These are phyloP conservation scores for Antechinus flavipes DNA, from an alignment of 2,113 vertebrate genomes.

Conservation along the genomic window DNA sequence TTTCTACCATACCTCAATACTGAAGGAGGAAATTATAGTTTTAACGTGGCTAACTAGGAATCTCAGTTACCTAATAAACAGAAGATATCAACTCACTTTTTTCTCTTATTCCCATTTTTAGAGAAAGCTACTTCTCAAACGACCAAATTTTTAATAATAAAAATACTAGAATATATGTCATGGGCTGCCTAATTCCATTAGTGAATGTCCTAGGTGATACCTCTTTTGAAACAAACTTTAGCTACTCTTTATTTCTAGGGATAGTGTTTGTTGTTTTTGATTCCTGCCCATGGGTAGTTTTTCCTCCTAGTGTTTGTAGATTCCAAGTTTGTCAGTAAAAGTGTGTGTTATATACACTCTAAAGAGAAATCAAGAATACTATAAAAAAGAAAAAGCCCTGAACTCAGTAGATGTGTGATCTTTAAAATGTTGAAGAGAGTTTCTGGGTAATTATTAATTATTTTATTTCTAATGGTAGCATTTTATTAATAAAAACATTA, in stretches of 20 bases:
- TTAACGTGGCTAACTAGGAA: neutral
- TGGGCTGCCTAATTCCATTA: neutral
- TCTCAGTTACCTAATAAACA: neutral
- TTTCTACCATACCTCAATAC: neutral
- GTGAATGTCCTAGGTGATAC: neutral
- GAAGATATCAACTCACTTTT: neutral
- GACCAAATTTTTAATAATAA: neutral
- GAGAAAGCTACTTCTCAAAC: neutral
- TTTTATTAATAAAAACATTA: neutral
- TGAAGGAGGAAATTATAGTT: neutral
- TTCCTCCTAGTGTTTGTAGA: neutral
- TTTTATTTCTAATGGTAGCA: no score
- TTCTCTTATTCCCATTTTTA: neutral
- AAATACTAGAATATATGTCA: neutral
- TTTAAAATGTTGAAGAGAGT: neutral
- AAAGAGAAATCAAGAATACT: neutral
- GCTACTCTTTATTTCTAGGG: neutral
- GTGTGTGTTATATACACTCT: neutral
- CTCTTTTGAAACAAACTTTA: neutral
- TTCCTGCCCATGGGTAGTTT: neutral
- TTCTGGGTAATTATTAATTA: neutral
- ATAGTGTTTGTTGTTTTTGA: neutral
- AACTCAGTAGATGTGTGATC: neutral
- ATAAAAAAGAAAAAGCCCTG: neutral
- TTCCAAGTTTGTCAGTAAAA: neutral